These are phyloP conservation scores for Chymomyza procnemis DNA, from an alignment of 2,888 invertebrate genomes.

Conservation along the genomic window DNA sequence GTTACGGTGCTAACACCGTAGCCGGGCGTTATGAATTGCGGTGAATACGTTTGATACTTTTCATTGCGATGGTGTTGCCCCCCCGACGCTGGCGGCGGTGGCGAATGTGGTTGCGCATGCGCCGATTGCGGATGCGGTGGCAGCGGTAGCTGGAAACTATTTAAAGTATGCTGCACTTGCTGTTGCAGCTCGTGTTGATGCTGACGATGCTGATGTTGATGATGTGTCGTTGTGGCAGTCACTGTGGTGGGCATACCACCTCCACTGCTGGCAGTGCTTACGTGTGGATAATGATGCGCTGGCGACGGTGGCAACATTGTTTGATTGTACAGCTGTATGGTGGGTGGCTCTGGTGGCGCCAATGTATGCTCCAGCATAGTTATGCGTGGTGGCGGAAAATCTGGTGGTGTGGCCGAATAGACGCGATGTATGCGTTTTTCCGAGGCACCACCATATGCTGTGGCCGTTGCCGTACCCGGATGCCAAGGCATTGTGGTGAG, in stretches of 20 bases:
- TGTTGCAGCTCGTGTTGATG: slow-evolving; percentile 48
- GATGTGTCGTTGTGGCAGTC: slow-evolving; percentile 40
- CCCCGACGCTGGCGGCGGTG: slow-evolving; percentile 10
- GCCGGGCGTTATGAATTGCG: slow-evolving; percentile 52
- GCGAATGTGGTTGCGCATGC: slow-evolving; percentile 2
- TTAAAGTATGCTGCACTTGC: slow-evolving; percentile 46
- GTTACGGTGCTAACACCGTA: slow-evolving; percentile 30
- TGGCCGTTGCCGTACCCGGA: slow-evolving; percentile 20
- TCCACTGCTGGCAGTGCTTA: neutral
- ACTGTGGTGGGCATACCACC: slow-evolving; percentile 12
- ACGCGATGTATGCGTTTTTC: slow-evolving; percentile 40
- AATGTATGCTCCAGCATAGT: slow-evolving; percentile 56
- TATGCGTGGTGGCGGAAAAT: slow-evolving; percentile 72
- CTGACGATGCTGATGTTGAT: slow-evolving; percentile 44
- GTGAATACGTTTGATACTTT: slow-evolving; percentile 60
- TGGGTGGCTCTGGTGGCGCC: slow-evolving; percentile 63
- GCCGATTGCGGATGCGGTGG: slow-evolving; percentile 22
- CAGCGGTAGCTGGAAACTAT: slow-evolving; percentile 52
- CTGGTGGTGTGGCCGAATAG: slow-evolving; percentile 65
- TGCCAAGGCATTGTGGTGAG: slow-evolving; percentile 65
- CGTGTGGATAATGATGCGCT: slow-evolving; percentile 32
- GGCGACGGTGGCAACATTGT: slow-evolving; percentile 27
- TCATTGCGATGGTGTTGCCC: slow-evolving; percentile 36
- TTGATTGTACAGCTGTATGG: slow-evolving; percentile 60
- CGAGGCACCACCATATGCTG: neutral